A percentile compares a stretch with the other conserved stretches of the same genome.
Conservation (phyloP, 2,797 vertebrate species). For the Mus caroli region DNA sequence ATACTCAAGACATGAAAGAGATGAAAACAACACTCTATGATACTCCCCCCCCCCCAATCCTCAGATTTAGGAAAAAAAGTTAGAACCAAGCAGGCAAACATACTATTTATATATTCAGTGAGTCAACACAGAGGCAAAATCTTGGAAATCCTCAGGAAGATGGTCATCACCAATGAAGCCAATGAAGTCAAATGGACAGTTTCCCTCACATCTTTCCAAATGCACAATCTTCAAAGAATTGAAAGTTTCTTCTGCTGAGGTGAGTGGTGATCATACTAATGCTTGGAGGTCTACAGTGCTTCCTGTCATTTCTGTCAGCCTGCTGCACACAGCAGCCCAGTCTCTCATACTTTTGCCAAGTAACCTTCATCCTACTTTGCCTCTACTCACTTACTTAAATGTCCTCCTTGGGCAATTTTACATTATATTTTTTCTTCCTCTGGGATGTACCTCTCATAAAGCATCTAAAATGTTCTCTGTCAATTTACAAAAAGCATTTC, state of each 20-base stretch:
- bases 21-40: not conserved
- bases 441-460: constrained; percentile 24
- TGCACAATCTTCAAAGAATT: constrained; percentile 46
- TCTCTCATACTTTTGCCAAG: not conserved
- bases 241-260: not conserved
- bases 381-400: constrained; percentile 56
- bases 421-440: not conserved
- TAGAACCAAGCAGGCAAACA: constrained; percentile 47
- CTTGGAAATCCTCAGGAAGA: constrained; percentile 28
- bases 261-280: not conserved
- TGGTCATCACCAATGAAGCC: constrained; percentile 38
- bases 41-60: too few relatives aligned
- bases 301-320: constrained; percentile 20
- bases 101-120: not conserved
- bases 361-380: not conserved
- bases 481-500: constrained; percentile 28
- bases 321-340: not conserved
- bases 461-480: constrained; percentile 26
- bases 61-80: not conserved
- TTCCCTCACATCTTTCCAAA: constrained; percentile 36
- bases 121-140: not conserved
- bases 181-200: constrained; percentile 43
- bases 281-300: not conserved
- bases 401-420: constrained; percentile 40
- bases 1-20: constrained; percentile 5